Conservation (phyloP, 2,888 invertebrate species). For the Chorisops tibialis region DNA sequence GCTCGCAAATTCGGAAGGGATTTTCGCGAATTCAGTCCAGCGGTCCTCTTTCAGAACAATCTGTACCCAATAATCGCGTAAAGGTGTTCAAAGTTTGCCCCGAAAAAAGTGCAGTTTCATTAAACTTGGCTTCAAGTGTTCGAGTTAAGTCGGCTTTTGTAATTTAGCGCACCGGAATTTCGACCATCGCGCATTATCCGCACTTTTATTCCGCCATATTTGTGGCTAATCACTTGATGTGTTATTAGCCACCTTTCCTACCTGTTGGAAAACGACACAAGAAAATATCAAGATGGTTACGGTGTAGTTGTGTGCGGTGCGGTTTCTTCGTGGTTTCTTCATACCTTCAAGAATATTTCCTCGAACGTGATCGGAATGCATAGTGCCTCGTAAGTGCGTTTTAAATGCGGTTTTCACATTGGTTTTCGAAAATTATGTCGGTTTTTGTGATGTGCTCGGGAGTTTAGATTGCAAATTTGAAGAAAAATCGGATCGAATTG, state of each 20-base stretch:
- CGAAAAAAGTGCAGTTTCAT: too few species aligned
- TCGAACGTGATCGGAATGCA: slow-evolving; percentile 36
- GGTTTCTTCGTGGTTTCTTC: slow-evolving; percentile 3
- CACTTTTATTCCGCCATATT: slow-evolving; percentile 21
- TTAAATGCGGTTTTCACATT: too few species aligned
- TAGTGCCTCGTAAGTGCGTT: slow-evolving; percentile 8
- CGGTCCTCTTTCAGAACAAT: too few species aligned
- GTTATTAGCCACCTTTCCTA: slow-evolving; percentile 19
- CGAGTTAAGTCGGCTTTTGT: not conserved
- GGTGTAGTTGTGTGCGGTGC: slow-evolving; percentile 21
- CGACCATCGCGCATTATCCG: not conserved
- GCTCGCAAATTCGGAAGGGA: too few species aligned
- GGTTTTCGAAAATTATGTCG: too few species aligned
- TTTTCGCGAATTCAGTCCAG: too few species aligned
- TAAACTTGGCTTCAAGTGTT: not conserved
- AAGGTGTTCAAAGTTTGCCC: too few species aligned
- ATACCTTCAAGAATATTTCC: slow-evolving; percentile 23
- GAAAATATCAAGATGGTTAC: slow-evolving; percentile 20
- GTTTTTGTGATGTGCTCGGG: too few species aligned
- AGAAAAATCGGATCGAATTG: too few species aligned
- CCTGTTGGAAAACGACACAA: slow-evolving; percentile 19
- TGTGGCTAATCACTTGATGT: slow-evolving; percentile 29
- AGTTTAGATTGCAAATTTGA: too few species aligned
- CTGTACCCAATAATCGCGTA: too few species aligned
- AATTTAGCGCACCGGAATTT: not conserved